Evolutionary conservation across 1,140 invertebrate species (phyloP).

Genomic region (Aphelenchoides fujianensis): DNA sequence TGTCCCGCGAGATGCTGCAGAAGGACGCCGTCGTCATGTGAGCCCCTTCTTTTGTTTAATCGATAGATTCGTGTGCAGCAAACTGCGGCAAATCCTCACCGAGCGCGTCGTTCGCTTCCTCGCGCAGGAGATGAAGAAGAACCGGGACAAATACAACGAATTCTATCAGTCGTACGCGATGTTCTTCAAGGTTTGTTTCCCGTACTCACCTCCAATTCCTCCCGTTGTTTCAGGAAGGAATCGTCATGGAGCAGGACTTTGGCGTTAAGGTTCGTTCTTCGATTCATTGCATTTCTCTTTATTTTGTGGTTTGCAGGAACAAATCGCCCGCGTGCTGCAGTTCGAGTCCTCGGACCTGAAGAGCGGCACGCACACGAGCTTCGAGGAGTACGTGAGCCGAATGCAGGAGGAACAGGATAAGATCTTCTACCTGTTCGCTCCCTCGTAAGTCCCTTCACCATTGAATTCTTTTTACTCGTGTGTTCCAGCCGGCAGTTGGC

Average conservation of each 20-base stretch:
- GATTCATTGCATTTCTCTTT: neutral
- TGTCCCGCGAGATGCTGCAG: constrained; percentile 85
- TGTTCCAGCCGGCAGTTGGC: constrained; percentile 79
- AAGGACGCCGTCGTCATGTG: constrained; percentile 84
- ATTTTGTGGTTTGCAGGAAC: constrained; percentile 70
- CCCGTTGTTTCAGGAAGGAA: constrained; percentile 69
- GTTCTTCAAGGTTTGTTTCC: constrained; percentile 72
- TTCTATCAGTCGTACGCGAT: constrained; percentile 89
- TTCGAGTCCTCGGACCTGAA: constrained; percentile 83
- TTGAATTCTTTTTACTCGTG: constrained; percentile 49
- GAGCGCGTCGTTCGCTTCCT: constrained; percentile 81
- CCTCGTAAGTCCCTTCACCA: constrained; percentile 70
- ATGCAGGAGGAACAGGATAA: constrained; percentile 77
- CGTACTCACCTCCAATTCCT: neutral
- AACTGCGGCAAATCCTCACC: constrained; percentile 79
- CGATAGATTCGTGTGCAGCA: constrained; percentile 66
- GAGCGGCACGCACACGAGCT: constrained; percentile 74
- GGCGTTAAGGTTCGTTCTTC: constrained; percentile 71
- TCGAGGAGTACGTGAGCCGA: constrained; percentile 76
- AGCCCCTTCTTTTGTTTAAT: too few species aligned
- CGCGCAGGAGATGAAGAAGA: constrained; percentile 78
- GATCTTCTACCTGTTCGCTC: constrained; percentile 88
- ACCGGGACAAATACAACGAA: constrained; percentile 75
- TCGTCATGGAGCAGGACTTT: constrained; percentile 77
- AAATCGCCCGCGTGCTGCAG: constrained; percentile 81